Conservation (phyloP, 2,888 invertebrate genomes). For the Parnassius glacialis region DNA sequence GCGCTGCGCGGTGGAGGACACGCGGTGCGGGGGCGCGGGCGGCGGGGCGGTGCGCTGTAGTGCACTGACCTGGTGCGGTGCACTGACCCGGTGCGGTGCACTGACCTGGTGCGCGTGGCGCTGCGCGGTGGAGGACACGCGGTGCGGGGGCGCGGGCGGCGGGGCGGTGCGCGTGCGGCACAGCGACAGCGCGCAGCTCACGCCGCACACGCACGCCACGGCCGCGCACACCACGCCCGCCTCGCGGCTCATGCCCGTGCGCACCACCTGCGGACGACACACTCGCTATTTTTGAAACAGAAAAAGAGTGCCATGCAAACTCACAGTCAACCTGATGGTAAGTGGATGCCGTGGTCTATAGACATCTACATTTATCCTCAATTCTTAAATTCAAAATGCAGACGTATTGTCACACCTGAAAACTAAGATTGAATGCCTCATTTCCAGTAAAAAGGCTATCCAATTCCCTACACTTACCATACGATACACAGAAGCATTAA, state of each 20-base stretch:
- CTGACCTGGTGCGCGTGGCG: slow-evolving; percentile 35
- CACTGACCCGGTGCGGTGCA: background rate
- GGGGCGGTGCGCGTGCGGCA: slow-evolving; percentile 69
- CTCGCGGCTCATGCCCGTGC: slow-evolving; percentile 75
- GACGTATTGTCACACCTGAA: too few species aligned
- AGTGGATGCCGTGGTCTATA: too few species aligned
- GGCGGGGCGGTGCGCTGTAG: slow-evolving; percentile 57
- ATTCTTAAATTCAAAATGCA: too few species aligned
- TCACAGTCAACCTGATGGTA: too few species aligned
- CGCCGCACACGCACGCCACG: slow-evolving; percentile 82
- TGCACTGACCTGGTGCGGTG: slow-evolving; percentile 47
- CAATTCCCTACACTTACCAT: too few species aligned
- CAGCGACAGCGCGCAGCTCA: slow-evolving; percentile 83
- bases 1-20: slow-evolving; percentile 83
- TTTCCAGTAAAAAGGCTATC: too few species aligned
- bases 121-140: slow-evolving; percentile 64
- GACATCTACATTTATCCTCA: too few species aligned
- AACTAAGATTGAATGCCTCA: too few species aligned
- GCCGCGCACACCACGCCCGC: slow-evolving; percentile 83
- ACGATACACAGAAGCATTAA: too few species aligned
- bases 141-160: slow-evolving; percentile 59
- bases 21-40: too few species aligned
- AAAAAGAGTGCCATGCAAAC: too few species aligned
- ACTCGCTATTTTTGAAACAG: too few species aligned
- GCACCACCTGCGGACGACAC: slow-evolving; percentile 39